Evolutionary conservation across 2,888 invertebrate genomes (phyloP).

Genomic region (Lathronympha strigana): DNA sequence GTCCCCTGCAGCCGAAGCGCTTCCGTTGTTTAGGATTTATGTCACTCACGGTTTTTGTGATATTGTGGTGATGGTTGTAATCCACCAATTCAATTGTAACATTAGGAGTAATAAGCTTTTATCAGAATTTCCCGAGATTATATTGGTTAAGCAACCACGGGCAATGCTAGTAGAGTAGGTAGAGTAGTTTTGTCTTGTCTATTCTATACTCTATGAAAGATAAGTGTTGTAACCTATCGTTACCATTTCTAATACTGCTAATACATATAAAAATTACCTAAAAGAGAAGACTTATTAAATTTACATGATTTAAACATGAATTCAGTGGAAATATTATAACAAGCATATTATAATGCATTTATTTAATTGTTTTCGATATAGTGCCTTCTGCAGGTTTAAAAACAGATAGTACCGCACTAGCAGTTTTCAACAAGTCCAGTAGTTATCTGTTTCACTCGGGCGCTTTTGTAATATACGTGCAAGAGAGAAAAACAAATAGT

Average conservation of each 20-base stretch:
- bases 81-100: slow-evolving; percentile 78
- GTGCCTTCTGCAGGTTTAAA: background rate
- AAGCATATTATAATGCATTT: background rate
- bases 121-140: slow-evolving; percentile 78
- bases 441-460: background rate
- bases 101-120: slow-evolving; percentile 78
- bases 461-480: background rate
- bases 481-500: background rate
- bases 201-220: slow-evolving; percentile 71
- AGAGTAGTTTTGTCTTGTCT: slow-evolving; percentile 63
- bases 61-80: slow-evolving; percentile 68
- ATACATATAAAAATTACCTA: background rate
- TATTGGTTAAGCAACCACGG: slow-evolving; percentile 83
- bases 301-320: background rate
- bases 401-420: slow-evolving; percentile 1
- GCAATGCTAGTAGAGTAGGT: slow-evolving; percentile 72
- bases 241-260: background rate
- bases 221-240: slow-evolving; percentile 24
- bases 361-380: background rate
- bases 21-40: slow-evolving; percentile 73
- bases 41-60: slow-evolving; percentile 72
- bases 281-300: background rate
- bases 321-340: background rate
- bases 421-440: slow-evolving; percentile 2
- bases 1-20: slow-evolving; percentile 80